Conservation (phyloP, 2,113 vertebrate genomes). For the human (Homo sapiens) region GRCh38 chr20:56013501-56014000, state of each 20-base stretch:
- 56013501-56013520: neutral
- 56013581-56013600: neutral
- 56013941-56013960: neutral
- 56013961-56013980: neutral
- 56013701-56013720: rapidly evolving
- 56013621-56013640: neutral
- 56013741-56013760: neutral
- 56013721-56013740: neutral
- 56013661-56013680: neutral
- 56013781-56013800: neutral
- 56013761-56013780: rapidly evolving
- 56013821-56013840: neutral
- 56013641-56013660: neutral
- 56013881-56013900: neutral
- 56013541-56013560: neutral
- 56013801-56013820: rapidly evolving
- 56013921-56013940: neutral
- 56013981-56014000: neutral
- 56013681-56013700: neutral
- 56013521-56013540: neutral
- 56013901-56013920: constrained; percentile 6
- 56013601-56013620: neutral
- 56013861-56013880: neutral
- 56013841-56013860: neutral
- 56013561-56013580: neutral